Evolutionary conservation across 2,888 invertebrate genomes (phyloP), one percentile per base, ranked within the genome.

Genomic region (Philopedon plagiatum): DNA sequence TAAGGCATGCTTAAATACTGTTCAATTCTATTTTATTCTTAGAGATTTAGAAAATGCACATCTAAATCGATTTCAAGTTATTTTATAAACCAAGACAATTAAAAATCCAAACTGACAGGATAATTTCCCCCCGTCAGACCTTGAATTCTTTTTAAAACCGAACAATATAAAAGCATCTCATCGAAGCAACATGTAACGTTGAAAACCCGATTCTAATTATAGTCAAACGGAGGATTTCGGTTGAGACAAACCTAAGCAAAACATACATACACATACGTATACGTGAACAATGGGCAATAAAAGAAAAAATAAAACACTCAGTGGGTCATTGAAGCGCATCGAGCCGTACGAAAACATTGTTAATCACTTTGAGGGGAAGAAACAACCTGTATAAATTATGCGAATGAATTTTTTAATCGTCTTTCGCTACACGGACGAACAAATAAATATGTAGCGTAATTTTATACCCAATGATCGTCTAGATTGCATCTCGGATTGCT

Each of bases 231-330:
- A 62, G 57, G 56, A 72, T 72, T 72, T 72, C 46, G 66, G 71
- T 72, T 56, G 46, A 67, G 67, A 67, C 32, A 46, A 46, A 66
- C 39, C 71, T 64, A 39, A 72, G 49, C 63, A 65, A 65, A 51
- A 71, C 66, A 63, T 61, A 71, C 61, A 69, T 63, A 54, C 57
- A 66, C 58, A 56, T 44, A 71, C 66, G 11, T 15, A 61, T 49
- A 60, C 60, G 76, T 75, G 78, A 80, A 80, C 79, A 79, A 80
- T 79, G 75, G 78, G 75, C 71, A 73, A 75, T 76, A 76, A 76
- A 75, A 76, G 76, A 76, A 78, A 78, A 78, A 77, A 75, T 76
- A 76, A 79, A 78, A 78, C 78, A 80, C 76, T 80, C 80, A 74
- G 74, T 68, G 74, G 76, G 73, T 77, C 76, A 77, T 76, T 79